Conservation (phyloP, 1,140 invertebrate genomes). For the Lordiphosa stackelbergi region DNA sequence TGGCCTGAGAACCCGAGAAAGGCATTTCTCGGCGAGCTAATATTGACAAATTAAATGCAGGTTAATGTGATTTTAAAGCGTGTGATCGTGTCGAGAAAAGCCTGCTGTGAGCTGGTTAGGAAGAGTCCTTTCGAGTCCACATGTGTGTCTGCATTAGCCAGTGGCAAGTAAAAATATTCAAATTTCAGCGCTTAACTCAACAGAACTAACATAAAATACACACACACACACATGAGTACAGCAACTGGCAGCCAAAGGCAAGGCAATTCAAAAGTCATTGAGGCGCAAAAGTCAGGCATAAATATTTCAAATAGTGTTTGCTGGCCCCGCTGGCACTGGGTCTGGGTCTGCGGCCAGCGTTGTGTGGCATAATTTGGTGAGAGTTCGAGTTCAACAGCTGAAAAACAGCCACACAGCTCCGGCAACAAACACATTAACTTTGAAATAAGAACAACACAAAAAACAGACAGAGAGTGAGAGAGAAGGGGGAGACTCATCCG, state of each 20-base stretch:
- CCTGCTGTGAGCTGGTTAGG: constrained; percentile 1
- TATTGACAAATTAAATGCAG: constrained; percentile 75
- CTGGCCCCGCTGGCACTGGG: constrained; percentile 63
- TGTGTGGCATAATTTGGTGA: constrained; percentile 73
- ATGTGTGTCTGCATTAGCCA: constrained; percentile 21
- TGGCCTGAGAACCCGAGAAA: constrained; percentile 56
- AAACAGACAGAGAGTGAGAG: constrained; percentile 24
- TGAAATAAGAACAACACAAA: constrained; percentile 47
- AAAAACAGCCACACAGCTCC: constrained; percentile 55
- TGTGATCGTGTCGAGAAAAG: constrained; percentile 1
- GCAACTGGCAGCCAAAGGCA: constrained; percentile 68
- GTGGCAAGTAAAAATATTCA: constrained; percentile 23
- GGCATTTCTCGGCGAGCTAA: constrained; percentile 48
- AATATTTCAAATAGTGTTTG: constrained; percentile 75
- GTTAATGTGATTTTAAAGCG: constrained; percentile 69
- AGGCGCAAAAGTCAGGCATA: constrained; percentile 75
- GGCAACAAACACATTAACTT: constrained; percentile 42
- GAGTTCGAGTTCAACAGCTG: constrained; percentile 73
- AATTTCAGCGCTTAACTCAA: constrained; percentile 20
- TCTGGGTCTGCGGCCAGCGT: constrained; percentile 35
- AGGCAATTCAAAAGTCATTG: constrained; percentile 76
- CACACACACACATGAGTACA: constrained; percentile 31
- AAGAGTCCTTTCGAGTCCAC: constrained; percentile 13
- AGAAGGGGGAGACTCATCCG: constrained; percentile 3
- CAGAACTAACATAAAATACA: constrained; percentile 28